phyloP scores from a whole-genome alignment of 2,113 vertebrate genomes.

The Lota lota region DNA sequence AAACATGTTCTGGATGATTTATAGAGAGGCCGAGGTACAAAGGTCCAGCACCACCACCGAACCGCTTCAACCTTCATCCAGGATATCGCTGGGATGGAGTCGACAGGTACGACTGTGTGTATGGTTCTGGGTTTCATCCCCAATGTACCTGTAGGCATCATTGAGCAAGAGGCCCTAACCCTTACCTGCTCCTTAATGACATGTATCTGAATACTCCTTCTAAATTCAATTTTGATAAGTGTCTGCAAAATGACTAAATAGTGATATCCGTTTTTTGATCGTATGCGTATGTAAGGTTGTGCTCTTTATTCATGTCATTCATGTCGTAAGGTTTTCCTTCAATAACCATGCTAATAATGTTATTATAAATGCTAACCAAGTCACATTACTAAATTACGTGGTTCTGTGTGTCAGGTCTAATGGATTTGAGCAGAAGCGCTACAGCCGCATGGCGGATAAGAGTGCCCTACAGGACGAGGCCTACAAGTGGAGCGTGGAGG shows the following conservation, averaged over 20 bases:
- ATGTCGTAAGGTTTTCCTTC: too few relatives aligned
- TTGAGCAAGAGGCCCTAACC: background rate
- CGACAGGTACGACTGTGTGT: conserved; percentile 78
- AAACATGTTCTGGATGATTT: conserved; percentile 7
- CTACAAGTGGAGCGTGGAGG: conserved; percentile 98
- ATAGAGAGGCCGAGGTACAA: conserved; percentile 85
- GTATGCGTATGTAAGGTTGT: too few relatives aligned
- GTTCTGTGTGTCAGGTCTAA: conserved; percentile 79
- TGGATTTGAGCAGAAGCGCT: conserved; percentile 92
- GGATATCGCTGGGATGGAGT: conserved; percentile 97
- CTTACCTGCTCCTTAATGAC: background rate
- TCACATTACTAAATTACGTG: too few relatives aligned
- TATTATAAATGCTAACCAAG: too few relatives aligned
- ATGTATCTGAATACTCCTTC: background rate
- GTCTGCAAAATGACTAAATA: too few relatives aligned
- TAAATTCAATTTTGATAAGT: too few relatives aligned
- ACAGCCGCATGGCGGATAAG: conserved; percentile 82
- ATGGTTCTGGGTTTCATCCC: background rate
- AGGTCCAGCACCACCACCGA: conserved; percentile 87
- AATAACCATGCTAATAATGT: too few relatives aligned
- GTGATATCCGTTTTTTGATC: too few relatives aligned
- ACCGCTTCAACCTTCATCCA: conserved; percentile 89
- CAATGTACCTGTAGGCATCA: background rate
- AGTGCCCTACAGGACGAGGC: conserved; percentile 88
- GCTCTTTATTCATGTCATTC: background rate